Base-by-base conservation (phyloP, 2,113 vertebrate species). In the Boulengerochromis microlepis region DNA sequence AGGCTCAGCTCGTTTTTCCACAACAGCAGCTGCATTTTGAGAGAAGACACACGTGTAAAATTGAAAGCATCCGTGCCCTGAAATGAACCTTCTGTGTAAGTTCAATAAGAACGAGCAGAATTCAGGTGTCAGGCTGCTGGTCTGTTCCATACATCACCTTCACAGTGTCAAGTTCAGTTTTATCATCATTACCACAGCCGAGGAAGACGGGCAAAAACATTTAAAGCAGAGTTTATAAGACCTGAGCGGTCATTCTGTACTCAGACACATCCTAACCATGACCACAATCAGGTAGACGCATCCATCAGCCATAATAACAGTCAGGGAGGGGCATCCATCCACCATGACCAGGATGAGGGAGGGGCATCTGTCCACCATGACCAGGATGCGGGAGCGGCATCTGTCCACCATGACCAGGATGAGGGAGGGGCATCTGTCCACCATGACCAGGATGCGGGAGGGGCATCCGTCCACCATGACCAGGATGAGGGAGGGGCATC, bases 321-420 rank as follows among this genome's bases (percentile, higher is more conserved):
- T 56, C 53, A 1, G 18, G 50, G 13, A 15, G 45, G 45, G 15
- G 45, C 45, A 42, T 12, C 40, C 0, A 1, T 38, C 38, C 38
- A 38, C 10, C 38, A 38, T 38, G 12, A 15, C 42, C n/a, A n/a
- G n/a, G 1, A 11, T 42, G 11, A 2, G 11, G 11, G 11, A 45
- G 42, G 12, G 12, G 5, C 42, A 6, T 4, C 42, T 0, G 0
- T 18, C 15, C 2, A 4, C 7, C 45, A 47, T 18, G 45, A 18
- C 15, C 0, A 0, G 0, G 2, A 50, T 50, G 7, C 3, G 16
- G 16, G 16, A 19, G 8, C 18, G 47, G 18, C 47, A 22, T 6
- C 19, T 0, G 0, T 19, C 47, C 4, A 52, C 47, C 47, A 50
- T 50, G 16, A 50, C 16, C 0, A 0, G 0, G 7, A 50, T 4